Conservation (phyloP, 2,113 vertebrate genomes). For the Dunckerocampus dactyliophorus region DNA sequence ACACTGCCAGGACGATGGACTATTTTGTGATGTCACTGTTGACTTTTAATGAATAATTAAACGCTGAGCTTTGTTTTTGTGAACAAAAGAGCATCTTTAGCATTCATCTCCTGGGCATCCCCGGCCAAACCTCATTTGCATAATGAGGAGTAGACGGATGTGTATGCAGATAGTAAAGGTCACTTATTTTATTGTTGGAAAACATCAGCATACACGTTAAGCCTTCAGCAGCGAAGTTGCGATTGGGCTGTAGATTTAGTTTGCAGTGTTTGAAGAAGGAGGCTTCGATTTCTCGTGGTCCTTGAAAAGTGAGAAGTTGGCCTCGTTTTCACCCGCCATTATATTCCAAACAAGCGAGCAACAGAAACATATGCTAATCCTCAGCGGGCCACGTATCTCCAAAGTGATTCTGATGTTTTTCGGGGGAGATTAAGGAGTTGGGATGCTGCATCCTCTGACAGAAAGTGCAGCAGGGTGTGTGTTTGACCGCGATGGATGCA, state of each 20-base stretch:
- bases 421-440: slow-evolving; percentile 45
- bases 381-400: slow-evolving; percentile 39
- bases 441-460: slow-evolving; percentile 37
- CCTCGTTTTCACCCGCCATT: slow-evolving; percentile 43
- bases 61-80: slow-evolving; percentile 16
- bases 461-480: slow-evolving; percentile 32
- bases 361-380: slow-evolving; percentile 66
- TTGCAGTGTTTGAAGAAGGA: background rate
- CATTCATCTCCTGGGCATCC: background rate
- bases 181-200: background rate
- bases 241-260: background rate
- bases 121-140: background rate
- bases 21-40: slow-evolving; percentile 25
- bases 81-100: background rate
- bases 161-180: background rate
- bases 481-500: slow-evolving; percentile 60
- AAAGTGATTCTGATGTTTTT: slow-evolving; percentile 42
- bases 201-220: background rate
- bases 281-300: background rate
- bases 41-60: slow-evolving; percentile 38
- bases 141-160: background rate
- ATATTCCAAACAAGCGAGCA: slow-evolving; percentile 40
- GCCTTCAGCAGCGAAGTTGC: background rate
- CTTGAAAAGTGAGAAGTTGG: slow-evolving; percentile 16
- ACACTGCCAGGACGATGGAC: slow-evolving; percentile 49